Evolutionary conservation across 2,113 vertebrate genomes (phyloP).

Genomic region (Egretta garzetta): DNA sequence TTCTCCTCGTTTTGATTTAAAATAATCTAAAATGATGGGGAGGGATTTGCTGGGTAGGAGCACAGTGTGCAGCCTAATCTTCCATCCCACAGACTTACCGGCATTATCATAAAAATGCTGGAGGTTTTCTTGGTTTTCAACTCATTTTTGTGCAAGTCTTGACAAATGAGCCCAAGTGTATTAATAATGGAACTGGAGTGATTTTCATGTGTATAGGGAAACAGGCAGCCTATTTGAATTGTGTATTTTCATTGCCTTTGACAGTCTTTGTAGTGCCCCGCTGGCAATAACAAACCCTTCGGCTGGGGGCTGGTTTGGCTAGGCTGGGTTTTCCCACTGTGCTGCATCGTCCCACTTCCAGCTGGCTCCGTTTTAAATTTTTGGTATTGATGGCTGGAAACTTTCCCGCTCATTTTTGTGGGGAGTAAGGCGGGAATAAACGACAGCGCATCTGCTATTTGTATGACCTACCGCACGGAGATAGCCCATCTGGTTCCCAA

Average conservation of each 20-base stretch:
- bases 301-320: not conserved
- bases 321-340: not conserved
- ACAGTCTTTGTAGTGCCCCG: not conserved
- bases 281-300: not conserved
- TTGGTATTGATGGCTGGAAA: not conserved
- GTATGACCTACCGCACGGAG: not conserved
- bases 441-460: not conserved
- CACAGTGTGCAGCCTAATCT: slow-evolving; percentile 44
- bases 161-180: slow-evolving; percentile 30
- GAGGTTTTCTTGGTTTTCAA: slow-evolving; percentile 28
- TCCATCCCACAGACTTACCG: not conserved
- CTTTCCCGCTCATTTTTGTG: not conserved
- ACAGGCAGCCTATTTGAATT: not conserved
- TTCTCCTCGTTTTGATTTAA: slow-evolving; percentile 41
- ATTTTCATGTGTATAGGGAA: not conserved
- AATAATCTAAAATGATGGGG: slow-evolving; percentile 27
- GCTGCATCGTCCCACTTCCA: not conserved
- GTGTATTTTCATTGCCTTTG: slow-evolving; percentile 2
- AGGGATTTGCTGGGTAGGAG: slow-evolving; percentile 23
- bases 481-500: not conserved
- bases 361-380: not conserved
- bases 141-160: not conserved
- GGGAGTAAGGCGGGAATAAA: not conserved
- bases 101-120: slow-evolving; percentile 50
- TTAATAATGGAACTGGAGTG: not conserved